Base-by-base conservation (phyloP, 2,888 invertebrate genomes). In the Octodonta nipae region DNA sequence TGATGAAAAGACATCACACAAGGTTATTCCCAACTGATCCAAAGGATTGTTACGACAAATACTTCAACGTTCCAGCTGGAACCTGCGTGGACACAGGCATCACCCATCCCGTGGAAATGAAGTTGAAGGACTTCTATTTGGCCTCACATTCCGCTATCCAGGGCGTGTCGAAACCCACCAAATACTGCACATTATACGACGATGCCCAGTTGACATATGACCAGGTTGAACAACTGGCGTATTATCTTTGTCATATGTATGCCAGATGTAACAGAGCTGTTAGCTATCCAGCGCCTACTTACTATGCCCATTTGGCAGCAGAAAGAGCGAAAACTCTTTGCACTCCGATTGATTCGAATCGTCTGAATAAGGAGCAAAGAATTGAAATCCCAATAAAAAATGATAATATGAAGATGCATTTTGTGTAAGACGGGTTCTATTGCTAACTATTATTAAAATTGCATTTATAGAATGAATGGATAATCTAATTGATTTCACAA, bases 1-100 rank as follows among this genome's bases (percentile, higher is more conserved):
- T 95, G 1, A 93, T 95, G 58, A 96, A 96, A 60, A 71, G 96
- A 1, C 96, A 96, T 65, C 95, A 96, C 55, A 89, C 92, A 0
- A 72, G 95, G 30, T 53, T 22, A n/a, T 22, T 22, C 22, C 22
- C 22, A 11, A 22, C 22, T 3, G n/a, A n/a, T 3, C 10, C 22
- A 2, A 35, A 30, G 2, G 61, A 65, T 36, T 45, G 47, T 1
- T 61, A 65, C 42, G 76, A 76, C 14, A 73, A 63, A 50, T 78
- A 75, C 41, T 64, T 66, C 4, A 86, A 86, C 35, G 52, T 52
- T n/a, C 50, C 48, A 3, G 84, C 89, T 0, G 49, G 43, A 17
- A 52, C 52, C 5, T 50, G 49, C 27, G 87, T 92, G 0, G 92
- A 92, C 54, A 76, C 73, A 0, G 66, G 71, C 1, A 89, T 92